phyloP scores from a whole-genome alignment of 2,797 vertebrate species.

The Amazona ochrocephala region DNA sequence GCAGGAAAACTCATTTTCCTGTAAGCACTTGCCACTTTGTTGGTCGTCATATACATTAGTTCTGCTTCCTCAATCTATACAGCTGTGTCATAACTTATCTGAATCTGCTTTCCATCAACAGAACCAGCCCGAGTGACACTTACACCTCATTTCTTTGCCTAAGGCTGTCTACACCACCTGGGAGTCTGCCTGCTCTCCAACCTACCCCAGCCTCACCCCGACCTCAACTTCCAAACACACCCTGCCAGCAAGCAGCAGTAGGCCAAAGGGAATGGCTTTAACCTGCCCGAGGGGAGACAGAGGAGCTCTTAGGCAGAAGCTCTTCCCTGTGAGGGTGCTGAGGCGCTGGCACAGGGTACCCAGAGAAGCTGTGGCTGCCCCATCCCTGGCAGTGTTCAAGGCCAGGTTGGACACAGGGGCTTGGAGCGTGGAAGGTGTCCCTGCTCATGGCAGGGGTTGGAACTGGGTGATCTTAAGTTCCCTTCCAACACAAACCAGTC shows the following conservation, averaged over 20 bases:
- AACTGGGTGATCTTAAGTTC: too few relatives aligned
- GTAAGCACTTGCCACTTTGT: neutral
- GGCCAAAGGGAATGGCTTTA: neutral
- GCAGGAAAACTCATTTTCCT: neutral
- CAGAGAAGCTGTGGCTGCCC: too few relatives aligned
- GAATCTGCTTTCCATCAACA: neutral
- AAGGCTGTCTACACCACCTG: neutral
- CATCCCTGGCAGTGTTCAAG: too few relatives aligned
- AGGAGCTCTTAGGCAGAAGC: neutral
- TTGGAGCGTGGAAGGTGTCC: too few relatives aligned
- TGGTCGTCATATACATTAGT: neutral
- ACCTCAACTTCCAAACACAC: neutral
- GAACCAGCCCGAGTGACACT: neutral
- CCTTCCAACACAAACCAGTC: too few relatives aligned
- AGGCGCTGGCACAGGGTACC: too few relatives aligned
- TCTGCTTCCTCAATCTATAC: neutral
- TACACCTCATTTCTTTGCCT: neutral
- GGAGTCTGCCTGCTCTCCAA: neutral
- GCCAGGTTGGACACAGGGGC: too few relatives aligned
- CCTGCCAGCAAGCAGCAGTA: neutral
- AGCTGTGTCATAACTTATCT: neutral
- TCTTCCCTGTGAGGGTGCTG: neutral
- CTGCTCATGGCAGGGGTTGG: too few relatives aligned
- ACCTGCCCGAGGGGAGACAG: neutral
- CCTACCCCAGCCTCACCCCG: rapidly evolving